phyloP scores from a whole-genome alignment of 2,888 invertebrate genomes.

The Agrochola litura region DNA sequence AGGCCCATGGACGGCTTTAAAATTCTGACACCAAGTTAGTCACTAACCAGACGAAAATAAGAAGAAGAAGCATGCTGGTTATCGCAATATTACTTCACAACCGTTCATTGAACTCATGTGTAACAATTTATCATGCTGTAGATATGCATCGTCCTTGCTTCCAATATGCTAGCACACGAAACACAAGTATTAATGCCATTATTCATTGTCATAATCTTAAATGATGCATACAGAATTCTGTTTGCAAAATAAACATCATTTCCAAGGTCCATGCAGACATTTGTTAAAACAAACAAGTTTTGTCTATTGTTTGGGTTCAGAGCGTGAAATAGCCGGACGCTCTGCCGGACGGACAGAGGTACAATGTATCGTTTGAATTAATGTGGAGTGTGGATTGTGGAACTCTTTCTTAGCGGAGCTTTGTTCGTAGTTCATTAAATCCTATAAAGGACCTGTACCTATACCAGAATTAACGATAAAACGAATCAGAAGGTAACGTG shows the following conservation, averaged over 20 bases:
- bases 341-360: constrained; percentile 23
- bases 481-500: neutral
- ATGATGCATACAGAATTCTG: constrained; percentile 42
- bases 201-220: constrained; percentile 43
- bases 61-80: neutral
- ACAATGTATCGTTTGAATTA: constrained; percentile 65
- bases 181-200: constrained; percentile 9
- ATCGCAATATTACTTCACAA: neutral
- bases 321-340: constrained; percentile 66
- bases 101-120: constrained; percentile 4
- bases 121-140: neutral
- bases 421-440: neutral
- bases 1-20: no score
- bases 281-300: constrained; percentile 45
- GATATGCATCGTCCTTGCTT: neutral
- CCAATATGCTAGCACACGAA: neutral
- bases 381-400: constrained; percentile 32
- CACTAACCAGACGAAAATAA: no score
- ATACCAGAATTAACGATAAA: neutral
- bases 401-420: neutral
- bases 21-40: no score
- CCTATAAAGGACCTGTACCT: no score
- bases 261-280: constrained; percentile 54
- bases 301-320: constrained; percentile 57
- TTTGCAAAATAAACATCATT: constrained; percentile 44